These are phyloP conservation scores for Gouania willdenowi DNA, from an alignment of 2,797 vertebrate species.

Conservation along the genomic window DNA sequence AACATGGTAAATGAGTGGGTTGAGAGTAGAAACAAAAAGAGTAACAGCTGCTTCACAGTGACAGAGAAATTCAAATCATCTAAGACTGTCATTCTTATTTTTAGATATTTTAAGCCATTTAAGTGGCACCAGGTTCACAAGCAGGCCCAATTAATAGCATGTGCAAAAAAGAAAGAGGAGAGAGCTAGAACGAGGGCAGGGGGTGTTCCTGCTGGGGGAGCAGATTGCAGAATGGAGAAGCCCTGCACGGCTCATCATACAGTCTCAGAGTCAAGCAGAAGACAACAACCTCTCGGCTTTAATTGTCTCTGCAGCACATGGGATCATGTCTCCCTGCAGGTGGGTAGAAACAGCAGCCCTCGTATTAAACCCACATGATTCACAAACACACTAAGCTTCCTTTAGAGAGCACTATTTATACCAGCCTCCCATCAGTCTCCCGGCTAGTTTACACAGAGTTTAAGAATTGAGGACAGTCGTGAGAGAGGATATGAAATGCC, in stretches of 20 bases:
- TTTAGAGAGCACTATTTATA: conserved; percentile 70
- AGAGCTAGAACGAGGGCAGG: background rate
- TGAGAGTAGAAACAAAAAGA: conserved; percentile 29
- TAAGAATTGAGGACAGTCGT: conserved; percentile 64
- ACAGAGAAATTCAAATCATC: conserved; percentile 53
- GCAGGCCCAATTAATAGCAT: conserved; percentile 43
- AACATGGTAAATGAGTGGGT: conserved; percentile 37
- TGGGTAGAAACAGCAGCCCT: too few relatives aligned
- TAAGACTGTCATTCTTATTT: conserved; percentile 45
- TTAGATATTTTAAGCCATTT: conserved; percentile 52
- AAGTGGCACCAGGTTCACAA: conserved; percentile 31
- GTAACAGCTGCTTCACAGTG: conserved; percentile 54
- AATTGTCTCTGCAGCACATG: conserved; percentile 21
- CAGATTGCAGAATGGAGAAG: conserved; percentile 71
- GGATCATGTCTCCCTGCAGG: conserved; percentile 8
- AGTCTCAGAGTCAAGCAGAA: conserved; percentile 44
- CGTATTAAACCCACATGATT: too few relatives aligned
- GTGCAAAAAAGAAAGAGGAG: background rate
- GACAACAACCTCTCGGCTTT: conserved; percentile 45
- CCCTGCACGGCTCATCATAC: conserved; percentile 37
- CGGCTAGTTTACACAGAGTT: conserved; percentile 54
- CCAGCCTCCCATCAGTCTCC: conserved; percentile 62
- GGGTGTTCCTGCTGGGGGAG: conserved; percentile 61
- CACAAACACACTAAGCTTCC: conserved; percentile 35
- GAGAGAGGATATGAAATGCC: conserved; percentile 48